Conservation (phyloP, 2,113 vertebrate species). For the Grammomys dolichurus region DNA sequence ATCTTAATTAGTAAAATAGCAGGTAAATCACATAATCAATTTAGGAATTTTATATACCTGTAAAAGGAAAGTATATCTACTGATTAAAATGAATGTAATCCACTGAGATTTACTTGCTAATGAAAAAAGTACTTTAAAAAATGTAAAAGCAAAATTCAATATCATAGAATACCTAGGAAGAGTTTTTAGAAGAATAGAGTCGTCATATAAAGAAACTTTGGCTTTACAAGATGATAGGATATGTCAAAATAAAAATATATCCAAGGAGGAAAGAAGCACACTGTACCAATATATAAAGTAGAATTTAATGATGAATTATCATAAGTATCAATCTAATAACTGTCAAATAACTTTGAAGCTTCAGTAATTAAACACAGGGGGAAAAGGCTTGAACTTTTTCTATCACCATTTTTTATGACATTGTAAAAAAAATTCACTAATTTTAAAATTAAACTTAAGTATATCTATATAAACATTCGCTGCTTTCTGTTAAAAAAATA, state of each 20-base stretch:
- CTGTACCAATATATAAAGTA: neutral
- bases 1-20: neutral
- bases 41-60: neutral
- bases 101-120: neutral
- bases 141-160: constrained; percentile 4
- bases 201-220: neutral
- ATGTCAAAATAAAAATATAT: neutral
- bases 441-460: neutral
- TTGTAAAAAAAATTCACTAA: neutral
- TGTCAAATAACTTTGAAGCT: neutral
- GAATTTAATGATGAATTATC: neutral
- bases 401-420: neutral
- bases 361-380: neutral
- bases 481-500: neutral
- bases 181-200: neutral
- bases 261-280: neutral
- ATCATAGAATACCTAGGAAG: neutral
- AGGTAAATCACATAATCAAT: neutral
- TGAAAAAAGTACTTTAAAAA: neutral
- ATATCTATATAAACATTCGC: too few relatives aligned
- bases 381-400: neutral
- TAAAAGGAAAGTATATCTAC: neutral
- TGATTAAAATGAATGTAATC: constrained; percentile 23
- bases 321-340: neutral
- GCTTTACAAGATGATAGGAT: neutral